Base-by-base conservation (phyloP, 2,888 invertebrate species). In the Amphipoea oculea region DNA sequence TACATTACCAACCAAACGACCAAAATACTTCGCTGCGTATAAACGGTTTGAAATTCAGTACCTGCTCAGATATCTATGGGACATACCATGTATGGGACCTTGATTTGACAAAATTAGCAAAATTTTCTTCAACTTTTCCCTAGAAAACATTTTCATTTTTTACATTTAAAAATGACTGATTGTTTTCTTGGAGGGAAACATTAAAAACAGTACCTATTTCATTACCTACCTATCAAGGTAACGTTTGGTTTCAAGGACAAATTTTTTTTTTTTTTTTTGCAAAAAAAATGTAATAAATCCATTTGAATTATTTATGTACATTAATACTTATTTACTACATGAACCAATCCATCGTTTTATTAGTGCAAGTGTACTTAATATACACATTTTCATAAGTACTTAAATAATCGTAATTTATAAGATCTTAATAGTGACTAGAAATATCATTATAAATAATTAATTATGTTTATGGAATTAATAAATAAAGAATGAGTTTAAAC, bases 401-500 rank as follows among this genome's bases (percentile, higher is more conserved):
- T 95, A 94, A 94, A 90, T 91, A 93, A 88, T 88, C 92, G 84
- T 94, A 93, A 93, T 92, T 93, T 94, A 92, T 95, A 94, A 94
- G 94, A 93, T 94, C 91, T 94, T 90, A 91, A 89, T 93, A 92
- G 93, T 93, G 94, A 95, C 93, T 95, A 95, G 94, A 92, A 92
- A 87, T 86, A 89, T 88, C 90, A 91, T 90, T 96, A 95, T 85
- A 90, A 92, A 92, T 94, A 93, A 93, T 92, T 93, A 86, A 86
- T 89, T 84, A 89, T 95, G 94, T 95, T 95, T 95, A 95, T 95
- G 94, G 92, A 95, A 94, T 93, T 93, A 95, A 94, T 95, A 93
- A 96, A 95, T 95, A 95, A 95, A 95, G 89, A 91, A 92, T 93
- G 92, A 93, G 92, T 93, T 93, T 93, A 91, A 91, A 85, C 83